Percentiles rank a stretch among this genome's conserved stretches.
These are phyloP conservation scores for Dreissena polymorpha DNA, from an alignment of 1,140 invertebrate species.

Conservation along the genomic window DNA sequence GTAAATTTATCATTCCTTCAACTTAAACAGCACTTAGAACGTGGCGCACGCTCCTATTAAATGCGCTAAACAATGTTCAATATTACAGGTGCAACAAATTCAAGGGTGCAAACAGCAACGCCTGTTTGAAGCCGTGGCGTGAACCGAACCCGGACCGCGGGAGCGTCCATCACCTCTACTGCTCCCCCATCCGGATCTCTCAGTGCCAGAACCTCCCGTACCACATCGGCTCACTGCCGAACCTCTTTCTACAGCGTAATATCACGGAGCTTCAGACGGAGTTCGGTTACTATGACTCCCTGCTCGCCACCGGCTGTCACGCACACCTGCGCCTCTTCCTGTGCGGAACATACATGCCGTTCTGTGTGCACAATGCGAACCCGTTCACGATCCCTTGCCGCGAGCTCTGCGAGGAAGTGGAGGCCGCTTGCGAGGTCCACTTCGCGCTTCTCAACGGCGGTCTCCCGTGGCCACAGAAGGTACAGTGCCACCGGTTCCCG, in stretches of 20 bases:
- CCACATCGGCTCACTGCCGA: constrained; percentile 57
- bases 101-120: too few relatives aligned
- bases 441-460: constrained; percentile 53
- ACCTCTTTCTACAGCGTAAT: constrained; percentile 63
- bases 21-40: too few relatives aligned
- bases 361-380: constrained; percentile 48
- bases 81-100: too few relatives aligned
- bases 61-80: too few relatives aligned
- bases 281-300: constrained; percentile 48
- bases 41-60: too few relatives aligned
- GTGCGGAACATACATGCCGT: constrained; percentile 61
- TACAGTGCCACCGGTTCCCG: neutral
- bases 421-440: constrained; percentile 33
- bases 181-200: neutral
- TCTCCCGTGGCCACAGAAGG: constrained; percentile 60
- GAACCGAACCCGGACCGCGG: neutral
- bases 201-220: constrained; percentile 51
- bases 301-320: constrained; percentile 55
- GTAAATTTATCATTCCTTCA: too few relatives aligned
- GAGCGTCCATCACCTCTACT: neutral
- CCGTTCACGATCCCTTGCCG: constrained; percentile 64
- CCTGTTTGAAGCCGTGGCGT: constrained; percentile 28
- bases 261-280: constrained; percentile 54
- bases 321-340: constrained; percentile 58
- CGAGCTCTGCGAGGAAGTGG: constrained; percentile 61